Base-by-base conservation (phyloP, 2,113 vertebrate genomes). In the Ciconia maguari region DNA sequence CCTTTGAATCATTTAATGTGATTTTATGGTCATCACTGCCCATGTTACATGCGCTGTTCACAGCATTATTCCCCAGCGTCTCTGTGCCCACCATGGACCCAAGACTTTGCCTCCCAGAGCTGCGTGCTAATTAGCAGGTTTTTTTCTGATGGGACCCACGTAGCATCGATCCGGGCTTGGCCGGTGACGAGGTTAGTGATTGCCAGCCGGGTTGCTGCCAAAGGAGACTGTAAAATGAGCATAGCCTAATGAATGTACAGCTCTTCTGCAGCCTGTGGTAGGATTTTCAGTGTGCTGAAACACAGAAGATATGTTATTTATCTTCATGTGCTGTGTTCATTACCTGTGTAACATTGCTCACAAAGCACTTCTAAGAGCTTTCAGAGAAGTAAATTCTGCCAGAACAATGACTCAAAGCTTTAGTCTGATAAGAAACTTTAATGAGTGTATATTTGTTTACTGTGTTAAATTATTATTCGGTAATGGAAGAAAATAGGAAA, bases 401-500 rank as follows among this genome's bases (percentile, higher is more conserved):
- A 71, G 86, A 65, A 92, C 72, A 89, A 60, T 90, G 89, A 92
- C 57, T 93, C 83, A 89, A 94, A 93, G 49, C 81, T 89, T 76
- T 89, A 54, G 61, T 87, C 54, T 84, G 61, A 62, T 93, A 46
- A 94, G 68, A 97, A 85, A 58, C 36, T 93, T 84, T 86, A 72
- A 90, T 42, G 52, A 88, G 30, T 77, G 80, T 54, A 4, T 94
- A 55, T 96, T 95, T 97, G 86, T 86, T 94, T 92, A 57, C 69
- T 71, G 34, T 61, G 55, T 42, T 94, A 96, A 95, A 64, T 90
- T 94, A 91, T 64, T 93, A 91, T 95, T 94, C 0, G 3, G 75
- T 96, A 89, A 94, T 87, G 92, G 80, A 93, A 93, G 55, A 72
- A 97, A 97, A 94, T 92, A 96, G 89, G 95, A 94, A 90, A 69